A percentile compares a stretch with the other conserved stretches of the same genome.
Conservation (phyloP, 2,797 vertebrate genomes). For the Diplodus puntazzo region DNA sequence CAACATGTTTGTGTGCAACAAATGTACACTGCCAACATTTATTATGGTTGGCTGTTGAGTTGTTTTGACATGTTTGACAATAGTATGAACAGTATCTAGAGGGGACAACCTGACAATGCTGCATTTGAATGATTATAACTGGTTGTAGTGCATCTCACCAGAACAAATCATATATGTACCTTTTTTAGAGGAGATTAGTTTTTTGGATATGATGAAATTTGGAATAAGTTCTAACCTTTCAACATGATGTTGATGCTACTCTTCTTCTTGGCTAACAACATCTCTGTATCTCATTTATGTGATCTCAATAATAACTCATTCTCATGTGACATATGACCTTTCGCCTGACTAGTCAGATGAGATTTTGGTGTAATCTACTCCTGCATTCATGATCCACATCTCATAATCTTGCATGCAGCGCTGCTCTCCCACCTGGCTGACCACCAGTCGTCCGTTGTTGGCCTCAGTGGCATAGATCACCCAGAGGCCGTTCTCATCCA, state of each 20-base stretch:
- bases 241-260: conserved; percentile 40
- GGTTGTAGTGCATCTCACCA: background rate
- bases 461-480: conserved; percentile 95
- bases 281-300: conserved; percentile 57
- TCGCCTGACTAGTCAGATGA: conserved; percentile 51
- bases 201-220: conserved; percentile 55
- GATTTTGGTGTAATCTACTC: conserved; percentile 69
- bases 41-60: too few relatives aligned
- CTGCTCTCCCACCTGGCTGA: conserved; percentile 91
- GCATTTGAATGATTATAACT: conserved; percentile 13
- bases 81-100: too few relatives aligned
- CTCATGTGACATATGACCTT: conserved; percentile 54
- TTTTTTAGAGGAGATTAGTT: conserved; percentile 35
- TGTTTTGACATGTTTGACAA: too few relatives aligned
- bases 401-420: conserved; percentile 45
- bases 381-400: conserved; percentile 61
- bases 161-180: conserved; percentile 55
- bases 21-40: too few relatives aligned
- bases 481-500: conserved; percentile 96
- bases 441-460: conserved; percentile 93
- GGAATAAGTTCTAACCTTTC: conserved; percentile 38
- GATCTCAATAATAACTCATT: conserved; percentile 49
- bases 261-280: conserved; percentile 28
- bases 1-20: too few relatives aligned
- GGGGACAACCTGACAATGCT: background rate